Evolutionary conservation across 2,113 vertebrate species (phyloP).

Genomic region (Oryzias javanicus): DNA sequence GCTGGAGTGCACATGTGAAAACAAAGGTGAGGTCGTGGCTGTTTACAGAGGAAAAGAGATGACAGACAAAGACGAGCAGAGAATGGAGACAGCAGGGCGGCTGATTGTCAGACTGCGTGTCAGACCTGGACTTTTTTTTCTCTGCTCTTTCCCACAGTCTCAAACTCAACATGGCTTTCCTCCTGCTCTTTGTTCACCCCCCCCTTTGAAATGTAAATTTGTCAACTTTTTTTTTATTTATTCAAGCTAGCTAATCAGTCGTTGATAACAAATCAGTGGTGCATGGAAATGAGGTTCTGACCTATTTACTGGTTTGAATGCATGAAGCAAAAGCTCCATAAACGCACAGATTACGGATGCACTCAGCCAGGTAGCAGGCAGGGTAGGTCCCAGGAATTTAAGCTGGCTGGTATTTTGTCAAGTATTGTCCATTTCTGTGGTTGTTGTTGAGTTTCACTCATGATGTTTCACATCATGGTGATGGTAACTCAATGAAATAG

Average conservation of each 20-base stretch:
- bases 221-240: not conserved
- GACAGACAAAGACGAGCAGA: conserved; percentile 12
- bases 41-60: conserved; percentile 24
- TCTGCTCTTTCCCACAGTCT: conserved; percentile 18
- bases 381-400: too few species aligned
- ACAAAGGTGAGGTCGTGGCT: conserved; percentile 10
- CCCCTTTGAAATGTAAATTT: not conserved
- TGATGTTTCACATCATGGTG: too few species aligned
- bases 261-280: conserved; percentile 3
- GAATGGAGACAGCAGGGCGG: conserved; percentile 60
- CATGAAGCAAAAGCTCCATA: not conserved
- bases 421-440: too few species aligned
- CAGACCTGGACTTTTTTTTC: conserved; percentile 48
- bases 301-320: not conserved
- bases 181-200: not conserved
- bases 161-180: conserved; percentile 35
- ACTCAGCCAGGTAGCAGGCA: too few species aligned
- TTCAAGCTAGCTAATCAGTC: not conserved
- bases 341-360: not conserved
- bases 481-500: too few species aligned
- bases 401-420: too few species aligned
- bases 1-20: not conserved
- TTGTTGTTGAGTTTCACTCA: too few species aligned
- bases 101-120: conserved; percentile 75
- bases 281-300: not conserved